A percentile compares a stretch with the other conserved stretches of the same genome.
Evolutionary conservation across 2,888 invertebrate genomes (phyloP).

Genomic region (Campoplex nolae): DNA sequence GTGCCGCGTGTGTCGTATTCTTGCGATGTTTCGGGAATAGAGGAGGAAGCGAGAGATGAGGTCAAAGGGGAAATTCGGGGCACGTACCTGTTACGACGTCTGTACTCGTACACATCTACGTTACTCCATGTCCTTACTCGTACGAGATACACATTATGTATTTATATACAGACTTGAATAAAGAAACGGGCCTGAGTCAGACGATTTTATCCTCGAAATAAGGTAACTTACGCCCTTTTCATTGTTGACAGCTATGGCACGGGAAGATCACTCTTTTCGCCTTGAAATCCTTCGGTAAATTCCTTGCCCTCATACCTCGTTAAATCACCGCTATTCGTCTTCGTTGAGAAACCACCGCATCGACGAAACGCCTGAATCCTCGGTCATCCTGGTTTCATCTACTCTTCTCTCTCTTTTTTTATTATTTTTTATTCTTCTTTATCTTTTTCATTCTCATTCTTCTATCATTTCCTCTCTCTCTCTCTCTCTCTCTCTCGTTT

Average conservation of each 20-base stretch:
- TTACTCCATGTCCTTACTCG: conserved; percentile 14
- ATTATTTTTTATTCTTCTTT: background rate
- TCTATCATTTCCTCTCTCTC: background rate
- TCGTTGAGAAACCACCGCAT: conserved; percentile 65
- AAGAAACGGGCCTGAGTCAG: background rate
- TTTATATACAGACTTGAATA: background rate
- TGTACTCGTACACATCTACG: background rate
- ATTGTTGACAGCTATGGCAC: background rate
- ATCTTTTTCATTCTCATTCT: background rate
- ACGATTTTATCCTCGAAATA: background rate
- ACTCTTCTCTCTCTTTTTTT: background rate
- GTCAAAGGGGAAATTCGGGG: conserved; percentile 57
- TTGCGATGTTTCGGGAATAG: conserved; percentile 22
- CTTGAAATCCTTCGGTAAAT: conserved; percentile 13
- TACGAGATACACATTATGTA: background rate
- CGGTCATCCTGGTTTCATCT: background rate
- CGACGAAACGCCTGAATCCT: conserved; percentile 68
- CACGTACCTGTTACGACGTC: conserved; percentile 62
- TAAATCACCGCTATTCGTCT: conserved; percentile 74
- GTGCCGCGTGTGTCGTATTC: background rate
- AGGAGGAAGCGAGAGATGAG: background rate
- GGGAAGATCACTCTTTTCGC: background rate
- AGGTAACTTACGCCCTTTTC: background rate
- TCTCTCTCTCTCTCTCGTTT: background rate
- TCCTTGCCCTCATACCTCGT: conserved; percentile 65